Base-by-base conservation (phyloP, 2,888 invertebrate species). In the Troides oblongomaculatus region DNA sequence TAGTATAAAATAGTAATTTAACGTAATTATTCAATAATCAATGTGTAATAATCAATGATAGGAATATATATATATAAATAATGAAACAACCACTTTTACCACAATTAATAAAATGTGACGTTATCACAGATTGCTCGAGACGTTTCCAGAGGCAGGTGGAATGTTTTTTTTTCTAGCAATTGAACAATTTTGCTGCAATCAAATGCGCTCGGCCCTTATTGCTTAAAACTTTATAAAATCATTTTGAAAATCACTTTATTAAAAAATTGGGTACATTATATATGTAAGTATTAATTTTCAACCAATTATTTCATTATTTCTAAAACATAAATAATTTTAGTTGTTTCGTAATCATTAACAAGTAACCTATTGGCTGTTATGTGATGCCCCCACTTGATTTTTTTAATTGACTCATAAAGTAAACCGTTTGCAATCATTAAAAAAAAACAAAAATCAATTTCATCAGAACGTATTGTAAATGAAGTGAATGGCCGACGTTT, bases 121-220 rank as follows among this genome's bases (percentile, higher is more conserved):
- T 74, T 85, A 87, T 87, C 85, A 86, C 87, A 87, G 84, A 81
- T 81, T 77, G 78, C 79, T 78, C 82, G 64, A 67, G 70, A 70
- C 70, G 18, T 67, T 60, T 68, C 53, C n/a, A 36, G 58, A 56
- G 61, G 58, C 12, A 23, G 25, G 46, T 60, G 64, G 66, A 70
- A 70, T 67, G 67, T 17, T 58, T 62, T 21, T 56, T 23, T 60
- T 59, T 60, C 12, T 56, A 50, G 36, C 30, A 66, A 61, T 60
- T n/a, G 58, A 57, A 57, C 23, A 57, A 21, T 4, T 36, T 58
- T 23, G 46, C n/a, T 30, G 18, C 18, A 60, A n/a, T 30, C 43
- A 25, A 58, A 46, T n/a, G 59, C 46, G 30, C n/a, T 6, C 59
- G 25, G 59, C 59, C 18, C 46, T 59, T 50, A 65, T 5, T 25